A percentile compares a stretch with the other conserved stretches of the same genome.
These are phyloP conservation scores for Pterostichus niger DNA, from an alignment of 2,888 invertebrate species.

Conservation along the genomic window DNA sequence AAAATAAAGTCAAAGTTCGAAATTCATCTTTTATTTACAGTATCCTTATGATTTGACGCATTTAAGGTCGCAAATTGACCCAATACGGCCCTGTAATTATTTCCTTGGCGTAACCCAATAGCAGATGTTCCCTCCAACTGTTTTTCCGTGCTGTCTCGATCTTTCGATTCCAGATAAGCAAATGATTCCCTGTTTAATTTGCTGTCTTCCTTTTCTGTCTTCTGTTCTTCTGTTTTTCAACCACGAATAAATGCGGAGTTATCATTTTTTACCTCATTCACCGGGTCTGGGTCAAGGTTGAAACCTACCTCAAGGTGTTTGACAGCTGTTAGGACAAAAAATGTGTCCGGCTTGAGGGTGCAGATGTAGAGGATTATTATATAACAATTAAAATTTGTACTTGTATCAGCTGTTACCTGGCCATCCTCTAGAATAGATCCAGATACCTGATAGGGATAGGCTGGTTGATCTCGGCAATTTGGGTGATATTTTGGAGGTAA, in stretches of 20 bases:
- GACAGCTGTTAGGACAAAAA: conserved; percentile 20
- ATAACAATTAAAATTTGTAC: conserved; percentile 40
- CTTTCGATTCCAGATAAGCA: conserved; percentile 30
- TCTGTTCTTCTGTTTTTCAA: neutral
- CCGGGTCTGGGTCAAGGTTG: conserved; percentile 46
- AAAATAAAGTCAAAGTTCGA: no score
- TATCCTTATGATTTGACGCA: no score
- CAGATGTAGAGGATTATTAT: conserved; percentile 42
- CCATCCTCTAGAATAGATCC: no score
- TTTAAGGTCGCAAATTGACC: no score
- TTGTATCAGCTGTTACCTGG: neutral
- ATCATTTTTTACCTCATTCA: conserved; percentile 1
- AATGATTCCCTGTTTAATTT: conserved; percentile 33
- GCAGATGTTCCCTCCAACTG: conserved; percentile 13
- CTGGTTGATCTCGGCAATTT: conserved; percentile 10
- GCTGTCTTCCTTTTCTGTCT: neutral
- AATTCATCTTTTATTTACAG: no score
- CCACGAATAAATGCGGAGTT: conserved; percentile 19
- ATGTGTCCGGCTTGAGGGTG: conserved; percentile 16
- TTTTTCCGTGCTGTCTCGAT: conserved; percentile 12
- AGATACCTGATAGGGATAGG: conserved; percentile 2
- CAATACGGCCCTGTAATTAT: no score
- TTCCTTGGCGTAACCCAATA: no score
- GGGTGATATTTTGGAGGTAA: neutral
- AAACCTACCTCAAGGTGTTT: conserved; percentile 22